phyloP scores from a whole-genome alignment of 2,888 invertebrate genomes.

The Dyspetes luteomarginatus region DNA sequence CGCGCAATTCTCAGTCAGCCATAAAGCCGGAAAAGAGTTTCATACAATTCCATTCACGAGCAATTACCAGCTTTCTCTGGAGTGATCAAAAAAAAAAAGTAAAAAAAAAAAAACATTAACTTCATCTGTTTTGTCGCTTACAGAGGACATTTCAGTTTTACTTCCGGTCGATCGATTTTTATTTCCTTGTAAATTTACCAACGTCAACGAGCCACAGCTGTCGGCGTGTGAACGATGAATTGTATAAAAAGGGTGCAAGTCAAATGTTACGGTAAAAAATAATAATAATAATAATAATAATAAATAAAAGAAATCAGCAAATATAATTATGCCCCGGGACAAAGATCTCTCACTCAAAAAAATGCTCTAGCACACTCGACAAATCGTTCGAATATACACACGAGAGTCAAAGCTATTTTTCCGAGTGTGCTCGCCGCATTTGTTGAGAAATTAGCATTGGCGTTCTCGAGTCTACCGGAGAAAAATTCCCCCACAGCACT shows the following conservation, averaged over 20 bases:
- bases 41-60: conserved; percentile 53
- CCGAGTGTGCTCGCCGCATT: conserved; percentile 32
- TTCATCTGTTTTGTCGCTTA: conserved; percentile 34
- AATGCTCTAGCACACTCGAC: conserved; percentile 10
- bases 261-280: conserved; percentile 1
- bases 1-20: conserved; percentile 49
- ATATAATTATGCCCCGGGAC: neutral
- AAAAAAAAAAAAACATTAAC: conserved; percentile 12
- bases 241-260: neutral
- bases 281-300: too few species aligned
- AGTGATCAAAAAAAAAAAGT: conserved; percentile 13
- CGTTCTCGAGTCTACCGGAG: neutral
- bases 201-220: too few species aligned
- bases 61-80: conserved; percentile 57
- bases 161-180: conserved; percentile 39
- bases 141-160: conserved; percentile 17
- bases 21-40: conserved; percentile 49
- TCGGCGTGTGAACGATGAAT: too few species aligned
- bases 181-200: conserved; percentile 5
- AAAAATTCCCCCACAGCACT: conserved; percentile 23
- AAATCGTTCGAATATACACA: conserved; percentile 23
- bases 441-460: conserved; percentile 39
- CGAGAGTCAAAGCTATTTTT: conserved; percentile 13
- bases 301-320: neutral
- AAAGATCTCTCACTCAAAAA: conserved; percentile 26